Conservation (phyloP, 1,140 invertebrate species). For the Muscidifurax raptorellus region DNA sequence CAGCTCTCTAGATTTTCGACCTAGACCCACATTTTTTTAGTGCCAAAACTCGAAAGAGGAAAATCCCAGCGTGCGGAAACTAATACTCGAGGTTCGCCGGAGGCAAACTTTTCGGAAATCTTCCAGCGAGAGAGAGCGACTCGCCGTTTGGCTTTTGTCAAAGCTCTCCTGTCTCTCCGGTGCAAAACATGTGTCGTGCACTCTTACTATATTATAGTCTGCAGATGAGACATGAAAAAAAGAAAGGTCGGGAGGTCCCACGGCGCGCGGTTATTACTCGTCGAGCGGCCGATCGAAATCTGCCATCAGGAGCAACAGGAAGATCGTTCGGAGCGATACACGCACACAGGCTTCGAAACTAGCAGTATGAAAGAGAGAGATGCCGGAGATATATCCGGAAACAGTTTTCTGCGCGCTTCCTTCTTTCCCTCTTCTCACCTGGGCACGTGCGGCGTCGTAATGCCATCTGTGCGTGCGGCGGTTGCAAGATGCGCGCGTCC, state of each 20-base stretch:
- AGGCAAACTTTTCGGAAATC: slow-evolving; percentile 45
- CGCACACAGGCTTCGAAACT: not conserved
- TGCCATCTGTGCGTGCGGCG: slow-evolving; percentile 43
- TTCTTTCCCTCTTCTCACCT: slow-evolving; percentile 16
- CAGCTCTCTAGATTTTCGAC: not conserved
- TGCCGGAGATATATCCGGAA: not conserved
- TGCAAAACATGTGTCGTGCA: slow-evolving; percentile 52
- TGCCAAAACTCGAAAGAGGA: not conserved
- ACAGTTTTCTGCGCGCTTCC: not conserved
- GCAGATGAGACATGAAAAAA: not conserved
- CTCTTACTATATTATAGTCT: too few species aligned
- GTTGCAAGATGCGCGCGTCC: slow-evolving; percentile 35
- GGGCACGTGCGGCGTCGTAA: slow-evolving; percentile 40
- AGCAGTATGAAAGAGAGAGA: not conserved
- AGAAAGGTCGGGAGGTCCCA: not conserved
- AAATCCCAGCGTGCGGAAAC: slow-evolving; percentile 20
- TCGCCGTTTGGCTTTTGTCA: slow-evolving; percentile 53
- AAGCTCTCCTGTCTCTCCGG: not conserved
- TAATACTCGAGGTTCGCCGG: not conserved
- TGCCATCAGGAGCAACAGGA: not conserved
- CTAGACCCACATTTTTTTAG: not conserved
- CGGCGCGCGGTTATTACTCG: not conserved
- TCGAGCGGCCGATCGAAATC: not conserved
- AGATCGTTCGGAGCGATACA: not conserved
- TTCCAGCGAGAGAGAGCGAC: slow-evolving; percentile 4